phyloP scores from a whole-genome alignment of 2,797 vertebrate species.

The Bradypodion ventrale region DNA sequence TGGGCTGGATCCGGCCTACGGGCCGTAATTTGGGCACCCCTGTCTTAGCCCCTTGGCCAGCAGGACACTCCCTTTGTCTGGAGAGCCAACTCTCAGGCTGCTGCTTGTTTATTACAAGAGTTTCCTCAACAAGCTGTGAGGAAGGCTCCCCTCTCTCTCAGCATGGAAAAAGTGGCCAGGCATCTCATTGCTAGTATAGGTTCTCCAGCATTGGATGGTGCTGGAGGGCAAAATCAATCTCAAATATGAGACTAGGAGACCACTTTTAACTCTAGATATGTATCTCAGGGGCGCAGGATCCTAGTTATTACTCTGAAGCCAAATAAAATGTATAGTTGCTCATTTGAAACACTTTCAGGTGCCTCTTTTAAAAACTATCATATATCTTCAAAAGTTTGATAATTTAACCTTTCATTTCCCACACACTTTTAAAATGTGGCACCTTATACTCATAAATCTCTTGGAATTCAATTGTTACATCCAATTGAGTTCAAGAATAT shows the following conservation, averaged over 20 bases:
- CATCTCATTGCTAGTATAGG: constrained; percentile 8
- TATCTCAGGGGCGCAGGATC: background rate
- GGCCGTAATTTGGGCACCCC: too few relatives aligned
- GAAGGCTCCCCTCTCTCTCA: constrained; percentile 11
- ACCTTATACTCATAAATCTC: background rate
- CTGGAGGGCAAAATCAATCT: constrained; percentile 17
- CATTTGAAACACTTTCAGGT: constrained; percentile 20
- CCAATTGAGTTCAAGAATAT: background rate
- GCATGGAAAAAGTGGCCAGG: constrained; percentile 1
- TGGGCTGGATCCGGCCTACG: too few relatives aligned
- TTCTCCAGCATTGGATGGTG: constrained; percentile 36
- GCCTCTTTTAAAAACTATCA: background rate
- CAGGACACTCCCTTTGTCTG: background rate
- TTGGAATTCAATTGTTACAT: background rate
- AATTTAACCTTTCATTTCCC: background rate
- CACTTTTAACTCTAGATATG: background rate
- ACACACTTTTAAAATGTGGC: background rate
- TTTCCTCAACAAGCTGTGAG: background rate
- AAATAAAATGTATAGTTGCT: background rate
- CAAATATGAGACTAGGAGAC: constrained; percentile 8
- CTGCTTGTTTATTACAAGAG: constrained; percentile 32
- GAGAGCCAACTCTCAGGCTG: constrained; percentile 27
- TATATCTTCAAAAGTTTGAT: background rate
- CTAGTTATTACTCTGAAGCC: constrained; percentile 1
- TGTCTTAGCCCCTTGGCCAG: too few relatives aligned